Evolutionary conservation across 2,797 vertebrate species (phyloP), one percentile per base, ranked within the genome.

Genomic region (Furcifer pardalis): DNA sequence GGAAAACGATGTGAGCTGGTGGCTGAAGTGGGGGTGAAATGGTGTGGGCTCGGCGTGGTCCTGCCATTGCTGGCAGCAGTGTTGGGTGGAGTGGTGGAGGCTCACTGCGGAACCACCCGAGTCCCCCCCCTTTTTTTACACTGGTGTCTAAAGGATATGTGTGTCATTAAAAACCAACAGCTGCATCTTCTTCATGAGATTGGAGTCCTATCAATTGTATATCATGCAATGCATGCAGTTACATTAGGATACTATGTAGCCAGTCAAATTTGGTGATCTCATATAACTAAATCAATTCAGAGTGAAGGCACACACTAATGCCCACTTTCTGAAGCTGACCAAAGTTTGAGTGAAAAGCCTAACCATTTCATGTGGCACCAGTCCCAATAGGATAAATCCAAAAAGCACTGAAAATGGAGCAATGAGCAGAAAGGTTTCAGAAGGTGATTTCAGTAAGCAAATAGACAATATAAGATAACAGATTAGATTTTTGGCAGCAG

Each of bases 401-500:
- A 80, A 44, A 80, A 84, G 63, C 23, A 32, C 10, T 59, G 84
- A 66, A 62, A n/a, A 59, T 65, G 37, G 19, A 81, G 72, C 69
- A 69, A 62, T 46, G 25, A 77, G 59, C 40, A 37, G 56, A 68
- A 52, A 49, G 68, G 42, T 73, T 72, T 65, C 42, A 40, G 35
- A 83, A 78, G 66, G 5, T 75, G 62, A 68, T 81, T 42, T 69
- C 21, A 46, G 63, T 81, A 60, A 85, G 69, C 52, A 71, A 77
- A 76, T 49, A 71, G 46, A 80, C 37, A 75, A 71, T 69, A 81
- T 84, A 56, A 84, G 56, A 79, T 79, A 56, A 46, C 23, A 40
- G 76, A 81, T 86, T 37, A 77, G 65, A 77, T 77, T 60, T 71
- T 71, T 19, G 56, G 63, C 73, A 77, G 40, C 49, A 66, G 74